phyloP scores from a whole-genome alignment of 2,113 vertebrate genomes.

The Emberiza fucata region DNA sequence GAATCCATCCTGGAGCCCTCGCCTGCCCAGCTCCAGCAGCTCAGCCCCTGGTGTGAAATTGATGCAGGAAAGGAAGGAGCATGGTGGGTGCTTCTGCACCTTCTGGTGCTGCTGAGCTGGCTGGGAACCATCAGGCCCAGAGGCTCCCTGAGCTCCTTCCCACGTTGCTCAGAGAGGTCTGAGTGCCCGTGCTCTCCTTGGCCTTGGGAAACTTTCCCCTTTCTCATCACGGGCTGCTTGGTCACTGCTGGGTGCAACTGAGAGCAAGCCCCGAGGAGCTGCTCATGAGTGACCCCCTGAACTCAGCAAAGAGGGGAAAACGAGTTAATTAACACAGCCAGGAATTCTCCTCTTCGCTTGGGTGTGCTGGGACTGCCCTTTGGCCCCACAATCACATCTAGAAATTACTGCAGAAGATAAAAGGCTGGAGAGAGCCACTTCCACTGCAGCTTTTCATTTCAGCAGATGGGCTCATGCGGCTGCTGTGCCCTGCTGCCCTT shows the following conservation, averaged over 20 bases:
- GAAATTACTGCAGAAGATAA: not conserved
- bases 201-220: not conserved
- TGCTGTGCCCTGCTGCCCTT: not conserved
- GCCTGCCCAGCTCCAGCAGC: not conserved
- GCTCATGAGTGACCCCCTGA: not conserved
- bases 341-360: not conserved
- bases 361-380: not conserved
- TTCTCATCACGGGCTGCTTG: not conserved
- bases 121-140: rapidly evolving
- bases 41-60: not conserved
- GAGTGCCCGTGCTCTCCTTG: not conserved
- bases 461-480: not conserved
- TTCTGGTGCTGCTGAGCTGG: not conserved
- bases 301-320: not conserved
- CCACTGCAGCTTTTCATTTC: not conserved
- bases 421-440: not conserved
- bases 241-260: rapidly evolving
- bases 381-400: not conserved
- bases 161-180: not conserved
- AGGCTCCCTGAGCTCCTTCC: not conserved
- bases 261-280: not conserved
- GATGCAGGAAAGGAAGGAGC: not conserved
- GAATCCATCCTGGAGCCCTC: not conserved
- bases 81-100: not conserved
- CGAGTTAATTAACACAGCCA: not conserved